Base-by-base conservation (phyloP, 2,888 invertebrate genomes). In the Ophonus ardosiacus region DNA sequence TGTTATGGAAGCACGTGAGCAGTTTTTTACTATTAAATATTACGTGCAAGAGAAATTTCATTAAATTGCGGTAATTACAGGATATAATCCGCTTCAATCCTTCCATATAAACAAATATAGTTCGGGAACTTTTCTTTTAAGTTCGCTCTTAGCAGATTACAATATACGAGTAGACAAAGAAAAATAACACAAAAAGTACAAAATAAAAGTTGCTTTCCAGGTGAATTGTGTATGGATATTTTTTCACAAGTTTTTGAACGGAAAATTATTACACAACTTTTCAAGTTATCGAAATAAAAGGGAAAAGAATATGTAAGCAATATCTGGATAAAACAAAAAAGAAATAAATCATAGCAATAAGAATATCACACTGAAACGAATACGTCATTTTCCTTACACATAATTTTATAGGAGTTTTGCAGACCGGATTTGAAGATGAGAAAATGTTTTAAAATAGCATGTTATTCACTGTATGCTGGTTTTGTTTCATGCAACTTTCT, bases 191-290 rank as follows among this genome's bases (percentile, higher is more conserved):
- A 56, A 78, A 51, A 78, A 57, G 78, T 43, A 51, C 78, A 76
- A 57, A 78, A 57, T 43, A 57, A 78, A 78, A 57, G 57, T 78
- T 78, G 71, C 18, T 57, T 74, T 78, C n/a, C 78, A 78, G 78
- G 56, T 78, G 78, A 57, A 57, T 78, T 78, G 78, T 57, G 57
- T 17, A 78, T 78, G 57, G 57, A 78, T 78, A 78, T 78, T 78
- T 78, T 78, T 78, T 78, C 40, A 57, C 78, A 78, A 78, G 78
- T 78, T 78, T 57, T 78, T 57, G 57, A 78, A 57, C 78, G 40
- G 21, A 78, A 78, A 78, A 78, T 78, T 78, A 57, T 78, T 78
- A 78, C 78, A 31, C 56, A 78, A 78, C 78, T 78, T 78, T 74
- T 56, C 40, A 78, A 78, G 57, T 78, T 78, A 78, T 78, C 78